Base-by-base conservation (phyloP, 2,888 invertebrate genomes). In the Catocala nupta region DNA sequence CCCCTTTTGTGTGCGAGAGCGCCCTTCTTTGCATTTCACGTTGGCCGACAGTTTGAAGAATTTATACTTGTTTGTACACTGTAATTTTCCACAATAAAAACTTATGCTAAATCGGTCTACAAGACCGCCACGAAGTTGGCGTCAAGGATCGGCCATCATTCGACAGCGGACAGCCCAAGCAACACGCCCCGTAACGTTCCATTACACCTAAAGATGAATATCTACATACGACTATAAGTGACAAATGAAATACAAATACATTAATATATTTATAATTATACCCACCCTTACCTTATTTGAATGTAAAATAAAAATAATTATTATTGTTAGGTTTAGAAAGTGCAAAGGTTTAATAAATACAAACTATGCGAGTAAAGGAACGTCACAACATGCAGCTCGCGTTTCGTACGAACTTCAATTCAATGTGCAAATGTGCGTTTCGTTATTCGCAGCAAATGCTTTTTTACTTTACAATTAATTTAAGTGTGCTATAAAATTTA, bases 1-100 rank as follows among this genome's bases (percentile, higher is more conserved):
- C 89, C 85, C 94, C 93, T 94, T 94, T 94, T 75, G 88, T 90
- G 81, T 91, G 90, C 83, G 92, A 90, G 90, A 89, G 88, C 87
- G 90, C 89, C 85, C 91, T 93, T 87, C 93, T 94, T 92, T 93
- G 93, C 92, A 94, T 94, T 89, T 93, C 93, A 93, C 92, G 90
- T 86, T 73, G 84, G 81, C 84, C 79, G 80, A 80, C 90, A 87
- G 88, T 85, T 83, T 87, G 84, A 74, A 72, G 80, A 80, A 70
- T 81, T 85, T 83, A 87, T 84, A 84, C 81, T 83, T 81, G 79
- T 81, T 84, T 80, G 73, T 78, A 77, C 78, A 83, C 81, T 76
- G 77, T 75, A 83, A 76, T 79, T 84, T 78, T 84, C 75, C 82
- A 87, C 83, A 81, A 77, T 81, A 83, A 84, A 77, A 83, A 82